Percentiles rank a stretch among this genome's conserved stretches.
Conservation (phyloP, 2,888 invertebrate species). For the Platycheirus albimanus region DNA sequence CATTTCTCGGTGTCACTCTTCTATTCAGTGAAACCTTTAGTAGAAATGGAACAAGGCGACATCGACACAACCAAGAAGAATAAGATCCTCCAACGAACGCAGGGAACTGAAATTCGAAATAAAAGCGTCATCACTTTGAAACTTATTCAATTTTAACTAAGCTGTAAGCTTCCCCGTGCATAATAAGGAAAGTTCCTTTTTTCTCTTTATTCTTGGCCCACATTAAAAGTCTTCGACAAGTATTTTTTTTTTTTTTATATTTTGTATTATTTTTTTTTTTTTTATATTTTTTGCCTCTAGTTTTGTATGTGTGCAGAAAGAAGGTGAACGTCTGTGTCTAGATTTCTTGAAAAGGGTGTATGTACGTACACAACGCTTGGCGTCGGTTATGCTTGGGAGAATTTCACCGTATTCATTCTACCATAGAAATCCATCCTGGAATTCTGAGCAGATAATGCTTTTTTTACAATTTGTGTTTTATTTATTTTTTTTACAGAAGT, state of each 20-base stretch:
- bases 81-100: constrained; percentile 26
- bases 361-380: neutral
- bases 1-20: constrained; percentile 54
- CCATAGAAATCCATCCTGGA: too few relatives aligned
- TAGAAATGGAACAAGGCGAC: constrained; percentile 21
- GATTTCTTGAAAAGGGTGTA: constrained; percentile 31
- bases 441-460: too few relatives aligned
- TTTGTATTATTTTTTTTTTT: constrained; percentile 30
- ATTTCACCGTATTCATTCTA: constrained; percentile 2
- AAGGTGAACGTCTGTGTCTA: constrained; percentile 44
- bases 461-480: too few relatives aligned
- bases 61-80: constrained; percentile 13
- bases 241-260: constrained; percentile 31
- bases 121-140: constrained; percentile 74
- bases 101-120: constrained; percentile 56
- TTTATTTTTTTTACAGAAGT: too few relatives aligned
- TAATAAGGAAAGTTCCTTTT: constrained; percentile 73
- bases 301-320: constrained; percentile 24
- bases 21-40: constrained; percentile 46
- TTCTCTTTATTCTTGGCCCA: constrained; percentile 47
- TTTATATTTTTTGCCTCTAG: constrained; percentile 17
- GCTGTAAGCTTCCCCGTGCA: constrained; percentile 74
- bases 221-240: constrained; percentile 47
- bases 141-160: constrained; percentile 76
- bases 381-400: neutral